Evolutionary conservation across 1,140 invertebrate genomes (phyloP), one percentile per base, ranked within the genome.

Genomic region (Drosophila mojavensis): DNA sequence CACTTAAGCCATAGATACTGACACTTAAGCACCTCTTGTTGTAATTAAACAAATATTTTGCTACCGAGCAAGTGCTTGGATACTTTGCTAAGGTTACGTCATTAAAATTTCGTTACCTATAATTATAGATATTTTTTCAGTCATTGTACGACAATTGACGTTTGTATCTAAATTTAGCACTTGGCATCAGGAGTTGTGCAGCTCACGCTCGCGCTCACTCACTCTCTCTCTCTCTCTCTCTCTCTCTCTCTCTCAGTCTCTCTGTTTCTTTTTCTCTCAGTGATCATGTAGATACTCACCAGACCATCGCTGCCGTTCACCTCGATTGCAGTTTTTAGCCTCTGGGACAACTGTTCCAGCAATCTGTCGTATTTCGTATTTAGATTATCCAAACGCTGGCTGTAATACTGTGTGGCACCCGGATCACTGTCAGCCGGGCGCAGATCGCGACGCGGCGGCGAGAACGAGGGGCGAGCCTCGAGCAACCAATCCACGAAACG

Each of bases 401-500:
- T 94, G 20, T 96, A 96, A 39, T 99, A 95, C 53, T 95, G 93
- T 78, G 98, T 97, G 20, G 97, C 96, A 5, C 92, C 92, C 56
- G 91, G 91, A 79, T 92, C 92, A 67, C 78, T 84, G 41, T 89
- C 90, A 33, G 80, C 72, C 56, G 84, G 82, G 59, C 91, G 91
- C 26, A 92, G 75, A 77, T 92, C 91, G n/a, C 90, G 80, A 36
- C 91, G 90, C 58, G 92, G 92, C 30, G 91, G 90, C 28, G 91
- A 91, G 67, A 92, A 92, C 59, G 92, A 92, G 30, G 92, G 92
- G 61, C 91, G 80, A 26, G 78, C 90, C 91, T 97, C 96, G 86
- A 98, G 94, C 56, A 98, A 93, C 93, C 95, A 96, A 84, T 98
- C 97, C 78, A 96, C 95, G 93, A 97, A 99, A 69, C 96, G 96